Base-by-base conservation (phyloP, 2,113 vertebrate genomes). In the Bubo bubo region DNA sequence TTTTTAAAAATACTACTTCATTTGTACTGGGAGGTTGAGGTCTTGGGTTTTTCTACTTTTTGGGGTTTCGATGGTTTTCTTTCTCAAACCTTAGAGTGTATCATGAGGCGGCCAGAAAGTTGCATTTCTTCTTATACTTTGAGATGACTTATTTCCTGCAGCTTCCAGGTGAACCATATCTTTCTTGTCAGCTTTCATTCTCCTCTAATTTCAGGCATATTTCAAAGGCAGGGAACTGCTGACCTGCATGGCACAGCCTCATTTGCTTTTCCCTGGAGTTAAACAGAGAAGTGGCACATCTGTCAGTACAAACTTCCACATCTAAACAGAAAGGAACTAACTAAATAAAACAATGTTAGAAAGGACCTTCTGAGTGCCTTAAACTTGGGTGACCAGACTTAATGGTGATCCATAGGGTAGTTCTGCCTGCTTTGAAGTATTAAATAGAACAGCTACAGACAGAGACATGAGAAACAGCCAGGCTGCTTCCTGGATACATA, bases 391-490 rank as follows among this genome's bases (percentile, higher is more conserved):
- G 35, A 74, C 30, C 17, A 17, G 9, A 12, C 19, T 83, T 43
- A 8, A 11, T 34, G 22, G 27, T 67, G 22, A 71, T 62, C 68
- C 32, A 16, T 4, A 41, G 4, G 8, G 19, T 55, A 59, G 24
- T 18, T 71, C 21, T 71, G 12, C 22, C 9, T 26, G 6, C 19
- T 74, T 3, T 67, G 52, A 34, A 53, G 18, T 41, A 66, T 49
- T 43, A 67, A 89, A 53, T 6, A 58, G 13, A 88, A 55, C 34
- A 89, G 47, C n/a, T 66, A 18, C 1, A 2, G 13, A 58, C n/a
- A 2, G 1, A 1, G 1, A 50, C 18, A 26, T 2, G 4, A 73
- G 24, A 7, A 55, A 75, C 10, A 79, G 7, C 6, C 41, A 47
- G 4, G 19, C 28, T 89, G 41, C 20, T 30, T 62, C n/a, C 26